Percentiles rank a stretch among this genome's conserved stretches.
Evolutionary conservation across 1,140 invertebrate species (phyloP).

Genomic region (Arctopsyche grandis): DNA sequence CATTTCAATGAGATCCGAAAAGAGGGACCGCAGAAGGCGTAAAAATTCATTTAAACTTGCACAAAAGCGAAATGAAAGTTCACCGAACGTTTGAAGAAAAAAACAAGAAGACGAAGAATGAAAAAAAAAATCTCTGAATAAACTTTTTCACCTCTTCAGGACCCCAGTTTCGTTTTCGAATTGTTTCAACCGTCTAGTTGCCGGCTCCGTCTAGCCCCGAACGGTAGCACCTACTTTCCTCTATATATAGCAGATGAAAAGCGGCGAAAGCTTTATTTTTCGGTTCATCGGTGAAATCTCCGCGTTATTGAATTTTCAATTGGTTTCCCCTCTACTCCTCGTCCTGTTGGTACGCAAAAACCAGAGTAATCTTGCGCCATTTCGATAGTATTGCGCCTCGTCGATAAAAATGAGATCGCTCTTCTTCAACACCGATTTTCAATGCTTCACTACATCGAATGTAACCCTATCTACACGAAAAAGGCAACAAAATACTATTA

Average conservation of each 20-base stretch:
- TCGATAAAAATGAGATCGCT: background rate
- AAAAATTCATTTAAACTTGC: conserved; percentile 50
- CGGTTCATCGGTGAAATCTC: conserved; percentile 42
- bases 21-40: conserved; percentile 19
- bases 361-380: background rate
- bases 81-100: background rate
- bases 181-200: conserved; percentile 29
- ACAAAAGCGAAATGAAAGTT: conserved; percentile 48
- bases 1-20: conserved; percentile 41
- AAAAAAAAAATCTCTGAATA: background rate
- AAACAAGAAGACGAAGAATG: no score
- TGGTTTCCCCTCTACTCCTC: background rate
- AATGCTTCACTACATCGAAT: no score
- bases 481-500: no score
- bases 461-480: no score
- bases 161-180: conserved; percentile 45
- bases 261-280: conserved; percentile 34
- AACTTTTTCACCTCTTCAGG: conserved; percentile 32
- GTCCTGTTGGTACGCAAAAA: background rate
- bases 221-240: no score
- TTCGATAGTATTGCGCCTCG: background rate
- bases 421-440: background rate
- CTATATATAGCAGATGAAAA: no score
- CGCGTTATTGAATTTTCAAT: conserved; percentile 41
- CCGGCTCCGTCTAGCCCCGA: background rate